Base-by-base conservation (phyloP, 2,113 vertebrate species). In the Chascanopsetta lugubris region DNA sequence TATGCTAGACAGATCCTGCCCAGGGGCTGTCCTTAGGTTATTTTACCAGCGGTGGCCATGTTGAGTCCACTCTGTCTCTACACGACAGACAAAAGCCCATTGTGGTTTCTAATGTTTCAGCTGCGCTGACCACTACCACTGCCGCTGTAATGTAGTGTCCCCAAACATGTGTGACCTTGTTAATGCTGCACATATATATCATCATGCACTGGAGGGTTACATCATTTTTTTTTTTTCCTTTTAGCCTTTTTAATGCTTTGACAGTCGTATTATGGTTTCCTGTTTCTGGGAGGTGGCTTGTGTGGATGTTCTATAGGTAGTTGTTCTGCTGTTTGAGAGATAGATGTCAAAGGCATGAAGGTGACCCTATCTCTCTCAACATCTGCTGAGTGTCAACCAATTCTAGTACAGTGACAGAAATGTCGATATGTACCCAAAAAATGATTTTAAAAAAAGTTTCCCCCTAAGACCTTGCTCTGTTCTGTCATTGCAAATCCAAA, bases 21-120 rank as follows among this genome's bases (percentile, higher is more conserved):
- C 24, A 24, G 47, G 27, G 60, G 53, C 61, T 65, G 43, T 79
- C 66, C 34, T 77, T 64, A 22, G 62, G 59, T 69, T 72, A 34
- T 72, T 59, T 70, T 64, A 72, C 67, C 49, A 80, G 18, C 18
- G 5, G 32, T 43, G 56, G 53, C 32, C 34, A 49, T 53, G 27
- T 50, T 9, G 21, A 42, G 60, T 30, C 18, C 32, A 48, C 43
- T 48, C 51, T 27, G 42, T 72, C 66, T 45, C 32, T 51, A 29
- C 53, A 25, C 18, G 8, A 27, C 3, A 15, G 27, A 36, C 21
- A 43, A 38, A 15, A 42, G 1, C 61, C 51, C 2, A n/a, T 49
- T 74, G 56, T 77, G 50, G 56, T 67, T 56, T 68, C 49, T 24
- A 61, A 43, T 68, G 13, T 67, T 62, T 43, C 42, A 68, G 32